These are phyloP conservation scores for Lophochroa leadbeateri DNA, from an alignment of 2,113 vertebrate genomes.

Conservation along the genomic window DNA sequence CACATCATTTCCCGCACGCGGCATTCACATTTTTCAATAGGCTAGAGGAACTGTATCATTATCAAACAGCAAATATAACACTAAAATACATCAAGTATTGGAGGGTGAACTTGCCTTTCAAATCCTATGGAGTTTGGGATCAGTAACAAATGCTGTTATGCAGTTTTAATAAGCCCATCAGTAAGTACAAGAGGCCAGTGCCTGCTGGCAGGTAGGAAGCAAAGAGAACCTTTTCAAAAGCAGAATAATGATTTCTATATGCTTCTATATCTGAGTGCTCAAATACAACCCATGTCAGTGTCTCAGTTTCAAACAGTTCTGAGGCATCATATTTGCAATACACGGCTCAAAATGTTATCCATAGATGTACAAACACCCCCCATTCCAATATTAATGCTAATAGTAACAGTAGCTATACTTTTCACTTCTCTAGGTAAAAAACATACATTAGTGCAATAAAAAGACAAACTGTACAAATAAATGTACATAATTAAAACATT, in stretches of 20 bases:
- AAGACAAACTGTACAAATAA: not conserved
- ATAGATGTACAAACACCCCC: fast-evolving
- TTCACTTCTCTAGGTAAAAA: not conserved
- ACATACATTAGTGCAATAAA: not conserved
- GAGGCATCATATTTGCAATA: not conserved
- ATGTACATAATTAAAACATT: not conserved
- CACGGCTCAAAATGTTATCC: not conserved
- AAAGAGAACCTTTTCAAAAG: not conserved
- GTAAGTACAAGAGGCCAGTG: not conserved
- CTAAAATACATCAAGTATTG: fast-evolving
- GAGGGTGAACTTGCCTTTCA: not conserved
- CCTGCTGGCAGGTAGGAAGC: not conserved
- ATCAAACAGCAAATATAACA: not conserved
- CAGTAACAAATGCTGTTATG: fast-evolving
- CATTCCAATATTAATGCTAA: not conserved
- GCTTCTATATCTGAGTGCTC: not conserved
- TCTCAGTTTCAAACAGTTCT: not conserved
- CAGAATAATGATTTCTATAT: not conserved
- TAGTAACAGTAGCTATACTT: not conserved
- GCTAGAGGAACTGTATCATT: not conserved
- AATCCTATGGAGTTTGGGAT: not conserved
- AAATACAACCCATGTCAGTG: not conserved
- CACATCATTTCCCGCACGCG: not conserved
- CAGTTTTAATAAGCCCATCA: not conserved
- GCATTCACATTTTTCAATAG: fast-evolving